These are phyloP conservation scores for Nyctibius grandis DNA, from an alignment of 2,797 vertebrate genomes.

Conservation along the genomic window DNA sequence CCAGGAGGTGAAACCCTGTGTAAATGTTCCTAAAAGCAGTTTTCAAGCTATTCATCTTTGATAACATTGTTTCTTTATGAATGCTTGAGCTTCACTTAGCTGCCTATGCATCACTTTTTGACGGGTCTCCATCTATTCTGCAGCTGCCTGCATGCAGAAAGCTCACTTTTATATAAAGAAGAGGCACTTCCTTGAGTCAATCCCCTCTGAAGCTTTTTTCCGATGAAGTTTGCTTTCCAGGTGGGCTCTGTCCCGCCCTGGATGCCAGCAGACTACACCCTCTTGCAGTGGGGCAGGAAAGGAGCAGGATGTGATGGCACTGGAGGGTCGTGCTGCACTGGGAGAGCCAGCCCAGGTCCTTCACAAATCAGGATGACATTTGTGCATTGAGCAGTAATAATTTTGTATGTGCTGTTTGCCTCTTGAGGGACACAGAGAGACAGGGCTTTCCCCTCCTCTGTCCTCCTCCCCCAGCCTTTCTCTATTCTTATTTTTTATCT, in stretches of 20 bases:
- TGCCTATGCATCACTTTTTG: slow-evolving; percentile 65
- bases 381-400: background rate
- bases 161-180: background rate
- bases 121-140: slow-evolving; percentile 67
- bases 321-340: background rate
- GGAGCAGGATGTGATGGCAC: background rate
- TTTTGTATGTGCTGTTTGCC: background rate
- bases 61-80: slow-evolving; percentile 71
- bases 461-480: background rate
- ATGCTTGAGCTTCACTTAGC: slow-evolving; percentile 65
- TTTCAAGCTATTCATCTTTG: slow-evolving; percentile 73
- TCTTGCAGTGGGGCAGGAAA: background rate
- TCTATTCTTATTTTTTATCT: background rate
- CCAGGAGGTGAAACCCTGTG: slow-evolving; percentile 66
- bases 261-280: background rate
- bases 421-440: background rate
- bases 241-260: background rate
- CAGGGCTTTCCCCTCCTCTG: background rate
- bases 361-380: background rate
- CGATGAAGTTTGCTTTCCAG: background rate
- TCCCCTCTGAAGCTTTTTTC: background rate
- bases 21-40: slow-evolving; percentile 73
- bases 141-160: slow-evolving; percentile 14
- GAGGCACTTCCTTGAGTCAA: background rate
- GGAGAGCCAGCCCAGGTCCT: background rate